Evolutionary conservation across 2,113 vertebrate species (phyloP).

Genomic region (Hemichromis elongatus): DNA sequence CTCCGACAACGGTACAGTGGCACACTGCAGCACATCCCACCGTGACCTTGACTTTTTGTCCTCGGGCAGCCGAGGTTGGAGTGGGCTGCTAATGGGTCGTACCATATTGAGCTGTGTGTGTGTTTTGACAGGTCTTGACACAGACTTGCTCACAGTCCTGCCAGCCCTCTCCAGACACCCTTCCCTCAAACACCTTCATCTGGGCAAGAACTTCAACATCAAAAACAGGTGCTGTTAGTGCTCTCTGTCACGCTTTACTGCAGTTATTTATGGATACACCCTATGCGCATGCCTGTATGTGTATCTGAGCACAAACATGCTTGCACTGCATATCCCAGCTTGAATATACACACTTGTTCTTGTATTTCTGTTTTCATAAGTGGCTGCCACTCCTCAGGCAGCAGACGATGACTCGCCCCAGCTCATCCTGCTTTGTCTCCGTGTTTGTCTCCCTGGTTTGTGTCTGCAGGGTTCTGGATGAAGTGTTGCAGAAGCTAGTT

Average conservation of each 20-base stretch:
- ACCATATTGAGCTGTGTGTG: not conserved
- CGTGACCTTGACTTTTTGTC: conserved; percentile 27
- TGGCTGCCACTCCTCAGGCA: conserved; percentile 4
- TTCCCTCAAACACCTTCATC: conserved; percentile 80
- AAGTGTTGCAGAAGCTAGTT: conserved; percentile 84
- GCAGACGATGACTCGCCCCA: conserved; percentile 20
- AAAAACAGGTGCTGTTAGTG: conserved; percentile 78
- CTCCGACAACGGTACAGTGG: conserved; percentile 80
- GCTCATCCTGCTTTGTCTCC: conserved; percentile 3
- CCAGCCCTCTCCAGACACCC: conserved; percentile 80
- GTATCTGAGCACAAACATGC: not conserved
- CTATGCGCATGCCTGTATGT: not conserved
- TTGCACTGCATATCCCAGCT: not conserved
- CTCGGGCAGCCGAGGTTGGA: not conserved
- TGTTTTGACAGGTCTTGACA: conserved; percentile 76
- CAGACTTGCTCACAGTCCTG: conserved; percentile 78
- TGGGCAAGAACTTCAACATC: conserved; percentile 87
- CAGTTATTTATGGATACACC: not conserved
- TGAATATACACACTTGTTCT: conserved; percentile 6
- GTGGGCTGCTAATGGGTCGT: conserved; percentile 11
- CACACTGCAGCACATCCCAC: not conserved
- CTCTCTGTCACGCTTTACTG: not conserved
- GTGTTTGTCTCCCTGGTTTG: not conserved
- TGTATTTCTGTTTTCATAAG: conserved; percentile 9
- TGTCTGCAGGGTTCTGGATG: conserved; percentile 79